phyloP scores from a whole-genome alignment of 1,140 invertebrate genomes.

The Bombus difficillimus region DNA sequence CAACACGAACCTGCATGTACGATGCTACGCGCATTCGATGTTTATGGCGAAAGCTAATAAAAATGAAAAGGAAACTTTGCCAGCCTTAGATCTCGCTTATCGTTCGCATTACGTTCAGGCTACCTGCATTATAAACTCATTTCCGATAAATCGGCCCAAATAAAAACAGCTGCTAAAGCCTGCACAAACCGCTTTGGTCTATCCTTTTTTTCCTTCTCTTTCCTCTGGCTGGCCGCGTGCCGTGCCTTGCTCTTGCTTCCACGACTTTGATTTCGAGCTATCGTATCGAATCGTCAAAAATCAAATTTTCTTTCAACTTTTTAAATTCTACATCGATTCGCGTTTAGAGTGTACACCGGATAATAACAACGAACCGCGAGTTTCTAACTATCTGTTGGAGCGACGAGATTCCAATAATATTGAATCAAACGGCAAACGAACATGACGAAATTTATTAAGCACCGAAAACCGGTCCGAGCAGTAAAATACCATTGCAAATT shows the following conservation, averaged over 20 bases:
- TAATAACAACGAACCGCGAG: background rate
- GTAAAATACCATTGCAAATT: conserved; percentile 33
- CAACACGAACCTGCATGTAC: conserved; percentile 30
- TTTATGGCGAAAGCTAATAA: conserved; percentile 24
- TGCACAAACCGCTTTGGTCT: conserved; percentile 51
- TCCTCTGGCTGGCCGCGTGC: background rate
- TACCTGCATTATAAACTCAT: conserved; percentile 77
- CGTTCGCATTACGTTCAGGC: conserved; percentile 69
- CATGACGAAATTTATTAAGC: conserved; percentile 18
- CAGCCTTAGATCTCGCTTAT: conserved; percentile 67
- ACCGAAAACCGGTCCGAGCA: conserved; percentile 6
- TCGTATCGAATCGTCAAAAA: background rate
- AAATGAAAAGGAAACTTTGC: conserved; percentile 47
- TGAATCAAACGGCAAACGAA: background rate
- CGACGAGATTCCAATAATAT: conserved; percentile 7
- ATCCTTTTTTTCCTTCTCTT: background rate
- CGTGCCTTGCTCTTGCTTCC: conserved; percentile 1
- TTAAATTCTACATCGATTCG: background rate
- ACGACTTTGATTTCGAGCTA: background rate
- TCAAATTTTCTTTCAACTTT: background rate
- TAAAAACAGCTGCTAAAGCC: conserved; percentile 68
- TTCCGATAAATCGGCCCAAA: conserved; percentile 74
- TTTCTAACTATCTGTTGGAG: background rate
- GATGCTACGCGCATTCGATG: conserved; percentile 33
- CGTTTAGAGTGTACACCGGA: background rate